Evolutionary conservation across 2,797 vertebrate genomes (phyloP), one percentile per base, ranked within the genome.

Genomic region (Cetoscarus ocellatus): DNA sequence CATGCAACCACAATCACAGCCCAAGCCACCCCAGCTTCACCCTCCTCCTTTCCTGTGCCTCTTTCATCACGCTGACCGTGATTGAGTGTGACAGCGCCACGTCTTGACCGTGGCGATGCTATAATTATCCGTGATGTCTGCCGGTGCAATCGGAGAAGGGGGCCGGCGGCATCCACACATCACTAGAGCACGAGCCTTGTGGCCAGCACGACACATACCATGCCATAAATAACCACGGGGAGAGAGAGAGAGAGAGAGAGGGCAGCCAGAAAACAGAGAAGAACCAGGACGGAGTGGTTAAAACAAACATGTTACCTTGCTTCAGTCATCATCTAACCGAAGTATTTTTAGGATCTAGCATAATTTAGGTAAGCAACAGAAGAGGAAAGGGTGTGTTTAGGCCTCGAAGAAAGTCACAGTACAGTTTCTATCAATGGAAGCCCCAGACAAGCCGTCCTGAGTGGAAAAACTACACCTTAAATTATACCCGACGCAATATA

Each of bases 101-200:
- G 48, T 86, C 88, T 87, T 88, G 90, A 89, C 76, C 72, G 70
- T 57, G 80, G 80, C 13, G 74, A 57, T 62, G 88, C 92, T 94
- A 93, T 93, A 93, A 92, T 93, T 94, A 93, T 88, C 88, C 52
- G 83, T 92, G 92, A 94, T 91, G 93, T 92, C 79, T 89, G 84
- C 80, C 38, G 67, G 83, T 93, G 92, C 86, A 93, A 94, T 83
- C 38, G 73, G 91, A 93, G 90, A 92, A 67, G 91, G 80, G 80
- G 80, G 56, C 74, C 61, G 44, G 67, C 66, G 60, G 85, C 67
- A 68, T 87, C 76, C 81, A 85, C 84, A 90, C 86, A 90, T 85
- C 89, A 85, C 62, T 70, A 1, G 77, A 91, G 81, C 78, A 79
- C 54, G 51, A 84, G 86, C 64, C 76, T 85, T 50, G 71, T 67